A percentile compares a stretch with the other conserved stretches of the same genome.
Conservation (phyloP, 1,140 invertebrate genomes). For the Saccostrea echinata region DNA sequence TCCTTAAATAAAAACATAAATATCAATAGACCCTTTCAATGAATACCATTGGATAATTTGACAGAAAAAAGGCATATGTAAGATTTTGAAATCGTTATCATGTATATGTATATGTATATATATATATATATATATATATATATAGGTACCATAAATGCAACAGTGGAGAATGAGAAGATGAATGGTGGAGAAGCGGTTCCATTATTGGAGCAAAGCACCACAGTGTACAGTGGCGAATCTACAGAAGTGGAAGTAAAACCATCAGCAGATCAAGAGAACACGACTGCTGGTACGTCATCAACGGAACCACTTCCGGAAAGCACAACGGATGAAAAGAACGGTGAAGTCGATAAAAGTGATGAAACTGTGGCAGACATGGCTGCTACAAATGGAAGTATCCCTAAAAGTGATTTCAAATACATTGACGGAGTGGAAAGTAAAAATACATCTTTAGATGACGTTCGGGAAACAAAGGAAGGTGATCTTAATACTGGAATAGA, state of each 20-base stretch:
- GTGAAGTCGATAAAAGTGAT: neutral
- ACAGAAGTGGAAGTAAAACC: neutral
- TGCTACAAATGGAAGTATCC: neutral
- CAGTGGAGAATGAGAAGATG: conserved; percentile 1
- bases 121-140: neutral
- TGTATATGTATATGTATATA: neutral
- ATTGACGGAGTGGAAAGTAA: conserved; percentile 17
- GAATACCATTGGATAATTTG: no score
- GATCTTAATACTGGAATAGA: neutral
- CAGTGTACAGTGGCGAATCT: neutral
- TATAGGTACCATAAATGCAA: neutral
- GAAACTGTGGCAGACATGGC: neutral
- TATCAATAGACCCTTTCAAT: no score
- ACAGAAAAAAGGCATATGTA: no score
- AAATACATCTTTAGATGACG: neutral
- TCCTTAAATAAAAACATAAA: no score
- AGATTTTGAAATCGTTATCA: no score
- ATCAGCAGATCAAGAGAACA: neutral
- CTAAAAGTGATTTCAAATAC: conserved; percentile 16
- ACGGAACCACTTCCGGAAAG: neutral
- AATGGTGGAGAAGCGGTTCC: neutral
- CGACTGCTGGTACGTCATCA: neutral
- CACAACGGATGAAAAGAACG: neutral
- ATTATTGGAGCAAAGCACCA: neutral
- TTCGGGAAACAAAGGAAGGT: neutral